phyloP scores from a whole-genome alignment of 2,888 invertebrate genomes.

The Caenorhabditis sp. region DNA sequence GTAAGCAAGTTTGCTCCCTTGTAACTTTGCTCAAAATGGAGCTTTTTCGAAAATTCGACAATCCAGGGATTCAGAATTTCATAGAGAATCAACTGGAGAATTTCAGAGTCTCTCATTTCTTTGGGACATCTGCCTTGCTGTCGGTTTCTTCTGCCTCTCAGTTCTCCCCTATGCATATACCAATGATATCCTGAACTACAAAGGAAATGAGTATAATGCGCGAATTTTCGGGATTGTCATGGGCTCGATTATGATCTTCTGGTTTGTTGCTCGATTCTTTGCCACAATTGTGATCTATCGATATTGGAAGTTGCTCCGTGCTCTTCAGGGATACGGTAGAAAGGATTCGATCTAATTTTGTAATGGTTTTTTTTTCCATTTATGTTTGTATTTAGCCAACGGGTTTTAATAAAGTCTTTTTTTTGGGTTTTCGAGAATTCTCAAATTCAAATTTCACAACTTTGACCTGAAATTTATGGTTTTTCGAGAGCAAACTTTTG shows the following conservation, averaged over 20 bases:
- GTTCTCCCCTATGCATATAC: conserved; percentile 42
- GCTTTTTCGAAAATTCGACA: background rate
- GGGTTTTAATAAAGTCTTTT: too few species aligned
- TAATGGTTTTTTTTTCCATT: too few species aligned
- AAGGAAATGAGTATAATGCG: conserved; percentile 49
- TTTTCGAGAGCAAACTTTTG: too few species aligned
- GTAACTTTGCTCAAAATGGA: background rate
- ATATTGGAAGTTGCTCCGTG: conserved; percentile 48
- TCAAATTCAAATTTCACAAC: background rate
- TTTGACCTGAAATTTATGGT: too few species aligned
- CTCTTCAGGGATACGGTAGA: conserved; percentile 31
- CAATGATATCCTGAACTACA: conserved; percentile 43
- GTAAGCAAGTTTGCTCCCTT: conserved; percentile 9
- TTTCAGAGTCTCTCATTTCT: conserved; percentile 45
- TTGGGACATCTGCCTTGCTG: conserved; percentile 36
- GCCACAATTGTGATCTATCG: conserved; percentile 43
- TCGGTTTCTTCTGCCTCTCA: conserved; percentile 40
- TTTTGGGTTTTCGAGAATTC: background rate
- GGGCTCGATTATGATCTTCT: conserved; percentile 42
- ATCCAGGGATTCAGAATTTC: too few species aligned
- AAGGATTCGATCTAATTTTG: background rate
- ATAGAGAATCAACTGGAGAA: background rate
- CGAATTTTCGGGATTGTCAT: conserved; percentile 42
- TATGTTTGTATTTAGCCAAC: too few species aligned
- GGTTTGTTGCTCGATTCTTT: conserved; percentile 48